A percentile compares a stretch with the other conserved stretches of the same genome.
Evolutionary conservation across 2,113 vertebrate genomes (phyloP).

Genomic region (Mixornis gularis): DNA sequence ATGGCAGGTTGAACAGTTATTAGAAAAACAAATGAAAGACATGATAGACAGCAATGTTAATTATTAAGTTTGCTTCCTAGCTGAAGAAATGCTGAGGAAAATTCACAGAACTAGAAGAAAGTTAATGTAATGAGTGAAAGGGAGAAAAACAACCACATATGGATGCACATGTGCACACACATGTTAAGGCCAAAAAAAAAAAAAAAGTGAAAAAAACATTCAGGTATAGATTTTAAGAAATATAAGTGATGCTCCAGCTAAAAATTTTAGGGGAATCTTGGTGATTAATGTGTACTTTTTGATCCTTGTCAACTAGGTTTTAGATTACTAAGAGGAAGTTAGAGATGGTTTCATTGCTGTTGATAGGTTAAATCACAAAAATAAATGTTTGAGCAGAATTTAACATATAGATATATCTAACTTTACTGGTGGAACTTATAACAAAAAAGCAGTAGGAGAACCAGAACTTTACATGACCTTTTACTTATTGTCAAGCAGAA

Average conservation of each 20-base stretch:
- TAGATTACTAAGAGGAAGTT: neutral
- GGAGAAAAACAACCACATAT: neutral
- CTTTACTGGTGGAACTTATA: neutral
- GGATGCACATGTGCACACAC: fast-evolving
- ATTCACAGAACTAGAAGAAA: neutral
- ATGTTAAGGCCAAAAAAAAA: neutral
- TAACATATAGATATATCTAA: neutral
- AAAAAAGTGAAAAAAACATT: neutral
- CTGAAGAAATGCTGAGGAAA: neutral
- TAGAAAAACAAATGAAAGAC: neutral
- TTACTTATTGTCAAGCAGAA: neutral
- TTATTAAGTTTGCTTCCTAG: neutral
- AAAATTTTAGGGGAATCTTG: neutral
- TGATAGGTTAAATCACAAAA: neutral
- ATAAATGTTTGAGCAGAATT: neutral
- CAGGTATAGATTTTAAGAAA: neutral
- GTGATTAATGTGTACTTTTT: neutral
- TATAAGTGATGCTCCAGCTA: neutral
- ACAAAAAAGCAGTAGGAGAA: neutral
- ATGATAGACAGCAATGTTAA: neutral
- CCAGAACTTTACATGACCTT: neutral
- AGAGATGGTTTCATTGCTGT: neutral
- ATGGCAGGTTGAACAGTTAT: neutral
- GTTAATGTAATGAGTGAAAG: neutral
- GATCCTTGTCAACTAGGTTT: neutral